Percentiles rank a stretch among this genome's conserved stretches.
Evolutionary conservation across 2,113 vertebrate species (phyloP).

Genomic region (Rhynchomys soricoides): DNA sequence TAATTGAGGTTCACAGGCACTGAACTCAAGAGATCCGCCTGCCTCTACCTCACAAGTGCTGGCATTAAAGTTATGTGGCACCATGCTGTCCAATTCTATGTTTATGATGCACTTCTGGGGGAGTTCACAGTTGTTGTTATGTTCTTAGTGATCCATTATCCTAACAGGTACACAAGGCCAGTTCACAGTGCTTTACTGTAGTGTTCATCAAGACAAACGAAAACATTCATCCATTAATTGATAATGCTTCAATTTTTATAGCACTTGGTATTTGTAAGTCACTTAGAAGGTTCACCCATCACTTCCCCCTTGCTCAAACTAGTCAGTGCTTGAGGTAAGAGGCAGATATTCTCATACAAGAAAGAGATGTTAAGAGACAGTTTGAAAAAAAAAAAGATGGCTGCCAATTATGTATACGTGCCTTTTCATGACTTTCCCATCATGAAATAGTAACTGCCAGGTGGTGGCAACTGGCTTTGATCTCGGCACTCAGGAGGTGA

Average conservation of each 20-base stretch:
- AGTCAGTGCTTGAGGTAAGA: background rate
- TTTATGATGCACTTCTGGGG: background rate
- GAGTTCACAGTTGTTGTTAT: background rate
- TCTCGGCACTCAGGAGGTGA: background rate
- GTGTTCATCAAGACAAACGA: background rate
- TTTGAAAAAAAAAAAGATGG: background rate
- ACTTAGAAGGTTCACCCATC: background rate
- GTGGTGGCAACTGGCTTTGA: background rate
- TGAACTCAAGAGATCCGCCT: background rate
- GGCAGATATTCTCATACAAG: background rate
- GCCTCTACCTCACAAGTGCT: background rate
- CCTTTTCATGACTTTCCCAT: background rate
- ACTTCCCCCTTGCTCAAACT: background rate
- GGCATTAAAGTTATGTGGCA: background rate
- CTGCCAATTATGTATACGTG: background rate
- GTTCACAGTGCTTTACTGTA: background rate
- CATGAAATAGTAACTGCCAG: background rate
- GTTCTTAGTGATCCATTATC: background rate
- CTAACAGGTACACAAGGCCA: constrained; percentile 9
- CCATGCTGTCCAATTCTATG: background rate
- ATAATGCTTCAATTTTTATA: background rate
- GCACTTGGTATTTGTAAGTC: background rate
- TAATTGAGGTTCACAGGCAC: background rate
- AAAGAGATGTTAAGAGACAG: background rate
- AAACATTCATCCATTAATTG: background rate